These are phyloP conservation scores for Sebastes variabilis DNA, from an alignment of 2,797 vertebrate genomes.

Conservation along the genomic window DNA sequence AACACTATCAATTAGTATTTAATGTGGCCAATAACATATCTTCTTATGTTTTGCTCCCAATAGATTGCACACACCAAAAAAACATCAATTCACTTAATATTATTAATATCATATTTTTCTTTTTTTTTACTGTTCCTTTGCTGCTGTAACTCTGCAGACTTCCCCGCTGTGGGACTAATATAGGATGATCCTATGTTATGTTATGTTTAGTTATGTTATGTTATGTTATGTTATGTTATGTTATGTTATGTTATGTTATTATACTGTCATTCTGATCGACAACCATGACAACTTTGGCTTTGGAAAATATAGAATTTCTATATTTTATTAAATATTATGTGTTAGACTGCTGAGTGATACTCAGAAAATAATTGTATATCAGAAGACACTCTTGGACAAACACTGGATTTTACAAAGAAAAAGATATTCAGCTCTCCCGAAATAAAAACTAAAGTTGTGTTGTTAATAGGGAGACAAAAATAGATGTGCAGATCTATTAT, in stretches of 20 bases:
- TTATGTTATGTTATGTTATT: too few relatives aligned
- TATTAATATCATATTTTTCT: too few relatives aligned
- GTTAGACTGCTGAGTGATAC: not conserved
- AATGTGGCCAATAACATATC: not conserved
- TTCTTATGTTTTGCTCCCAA: too few relatives aligned
- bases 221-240: too few relatives aligned
- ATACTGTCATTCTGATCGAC: not conserved
- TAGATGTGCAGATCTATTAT: constrained; percentile 2
- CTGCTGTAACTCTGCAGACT: too few relatives aligned
- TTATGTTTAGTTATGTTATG: too few relatives aligned
- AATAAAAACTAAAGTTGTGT: not conserved
- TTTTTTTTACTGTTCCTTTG: too few relatives aligned
- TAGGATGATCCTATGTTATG: too few relatives aligned
- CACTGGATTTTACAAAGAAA: not conserved
- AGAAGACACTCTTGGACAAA: not conserved
- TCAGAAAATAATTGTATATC: not conserved
- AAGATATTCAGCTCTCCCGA: not conserved
- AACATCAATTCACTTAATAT: too few relatives aligned
- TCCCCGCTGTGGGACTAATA: too few relatives aligned
- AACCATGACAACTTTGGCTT: not conserved
- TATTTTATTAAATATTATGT: not conserved
- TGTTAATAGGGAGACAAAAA: not conserved
- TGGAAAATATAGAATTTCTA: not conserved
- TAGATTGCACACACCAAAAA: too few relatives aligned
- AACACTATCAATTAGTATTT: not conserved